Conservation (phyloP, 2,113 vertebrate genomes). For the Phalacrocorax brasilianus region DNA sequence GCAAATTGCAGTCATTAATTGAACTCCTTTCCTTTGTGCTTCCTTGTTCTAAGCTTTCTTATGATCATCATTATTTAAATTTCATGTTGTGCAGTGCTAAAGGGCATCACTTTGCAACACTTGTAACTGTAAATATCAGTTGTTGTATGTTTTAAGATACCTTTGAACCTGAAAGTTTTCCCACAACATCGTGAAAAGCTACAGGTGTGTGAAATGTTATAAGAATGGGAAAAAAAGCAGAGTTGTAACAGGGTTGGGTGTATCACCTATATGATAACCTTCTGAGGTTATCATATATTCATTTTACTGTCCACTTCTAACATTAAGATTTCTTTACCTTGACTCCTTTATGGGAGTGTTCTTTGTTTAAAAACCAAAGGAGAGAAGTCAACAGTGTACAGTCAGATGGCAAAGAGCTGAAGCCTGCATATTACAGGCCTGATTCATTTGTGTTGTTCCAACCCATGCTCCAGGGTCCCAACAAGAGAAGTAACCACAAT, state of each 20-base stretch:
- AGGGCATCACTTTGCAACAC: not conserved
- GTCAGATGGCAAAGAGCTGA: conserved; percentile 8
- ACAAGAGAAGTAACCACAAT: not conserved
- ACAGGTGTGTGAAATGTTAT: not conserved
- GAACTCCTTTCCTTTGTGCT: not conserved
- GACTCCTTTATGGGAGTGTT: not conserved
- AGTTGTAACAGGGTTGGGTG: not conserved
- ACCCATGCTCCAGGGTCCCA: conserved; percentile 24
- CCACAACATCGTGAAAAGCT: not conserved
- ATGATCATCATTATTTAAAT: conserved; percentile 18
- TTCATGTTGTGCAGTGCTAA: not conserved
- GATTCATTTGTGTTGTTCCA: conserved; percentile 41
- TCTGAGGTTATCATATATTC: not conserved
- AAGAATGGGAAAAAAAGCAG: not conserved
- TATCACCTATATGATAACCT: not conserved
- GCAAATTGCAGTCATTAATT: conserved; percentile 20
- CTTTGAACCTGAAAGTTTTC: not conserved
- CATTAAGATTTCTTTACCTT: not conserved
- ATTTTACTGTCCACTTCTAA: not conserved
- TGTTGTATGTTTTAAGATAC: not conserved
- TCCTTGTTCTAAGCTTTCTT: conserved; percentile 24
- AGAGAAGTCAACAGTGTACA: not conserved
- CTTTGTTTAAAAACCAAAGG: not conserved
- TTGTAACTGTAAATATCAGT: conserved; percentile 22
- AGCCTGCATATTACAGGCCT: conserved; percentile 17